phyloP scores from a whole-genome alignment of 2,113 vertebrate genomes.

The Heliornis fulica region DNA sequence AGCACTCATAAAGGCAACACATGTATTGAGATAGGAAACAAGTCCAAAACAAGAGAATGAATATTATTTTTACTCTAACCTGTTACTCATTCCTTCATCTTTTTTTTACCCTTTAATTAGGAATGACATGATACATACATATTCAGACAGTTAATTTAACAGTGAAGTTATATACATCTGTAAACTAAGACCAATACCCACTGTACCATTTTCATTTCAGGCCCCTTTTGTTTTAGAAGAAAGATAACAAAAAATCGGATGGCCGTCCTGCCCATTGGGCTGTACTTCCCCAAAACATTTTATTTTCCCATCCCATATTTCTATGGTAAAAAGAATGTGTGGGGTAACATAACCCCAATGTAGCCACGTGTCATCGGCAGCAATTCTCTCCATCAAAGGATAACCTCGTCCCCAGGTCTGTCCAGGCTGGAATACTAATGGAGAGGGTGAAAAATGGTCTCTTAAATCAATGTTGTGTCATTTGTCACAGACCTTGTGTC shows the following conservation, averaged over 20 bases:
- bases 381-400: neutral
- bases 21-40: neutral
- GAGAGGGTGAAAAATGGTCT: neutral
- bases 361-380: neutral
- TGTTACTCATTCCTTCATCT: neutral
- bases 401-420: neutral
- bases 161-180: neutral
- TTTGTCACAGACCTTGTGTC: neutral
- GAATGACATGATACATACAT: rapidly evolving
- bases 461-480: neutral
- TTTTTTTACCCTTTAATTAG: neutral
- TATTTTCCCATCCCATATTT: neutral
- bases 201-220: neutral
- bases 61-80: neutral
- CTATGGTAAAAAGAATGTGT: neutral
- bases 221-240: neutral
- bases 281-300: neutral
- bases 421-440: neutral
- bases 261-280: neutral
- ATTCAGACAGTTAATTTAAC: neutral
- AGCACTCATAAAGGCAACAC: neutral
- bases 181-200: neutral
- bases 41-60: neutral
- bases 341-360: neutral
- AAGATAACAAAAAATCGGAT: neutral